phyloP scores from a whole-genome alignment of 2,888 invertebrate genomes.

The Dione vanillae region DNA sequence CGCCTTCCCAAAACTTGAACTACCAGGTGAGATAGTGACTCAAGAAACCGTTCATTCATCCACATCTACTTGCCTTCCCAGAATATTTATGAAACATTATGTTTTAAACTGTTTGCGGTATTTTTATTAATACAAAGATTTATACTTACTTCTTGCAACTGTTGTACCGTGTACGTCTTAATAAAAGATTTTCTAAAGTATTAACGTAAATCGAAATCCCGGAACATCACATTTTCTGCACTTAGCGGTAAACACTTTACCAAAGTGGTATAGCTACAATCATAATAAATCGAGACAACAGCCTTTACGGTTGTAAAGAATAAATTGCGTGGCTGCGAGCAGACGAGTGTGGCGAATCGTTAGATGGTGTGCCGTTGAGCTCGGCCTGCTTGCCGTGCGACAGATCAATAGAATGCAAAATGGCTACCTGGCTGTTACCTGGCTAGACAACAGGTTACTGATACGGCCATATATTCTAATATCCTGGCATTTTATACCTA shows the following conservation, averaged over 20 bases:
- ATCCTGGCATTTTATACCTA: neutral
- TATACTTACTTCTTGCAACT: neutral
- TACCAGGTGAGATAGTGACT: constrained; percentile 37
- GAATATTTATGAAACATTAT: constrained; percentile 17
- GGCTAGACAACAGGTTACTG: constrained; percentile 4
- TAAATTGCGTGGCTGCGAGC: constrained; percentile 29
- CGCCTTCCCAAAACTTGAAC: constrained; percentile 32
- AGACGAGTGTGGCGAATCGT: constrained; percentile 24
- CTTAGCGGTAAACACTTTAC: constrained; percentile 32
- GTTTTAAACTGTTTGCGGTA: neutral
- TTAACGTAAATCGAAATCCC: neutral
- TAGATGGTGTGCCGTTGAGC: constrained; percentile 3
- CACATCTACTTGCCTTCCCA: constrained; percentile 27
- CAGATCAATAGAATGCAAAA: constrained; percentile 13
- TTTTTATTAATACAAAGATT: neutral
- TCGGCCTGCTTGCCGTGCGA: neutral
- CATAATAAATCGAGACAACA: constrained; percentile 30
- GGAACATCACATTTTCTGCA: neutral
- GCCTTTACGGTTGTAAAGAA: constrained; percentile 36
- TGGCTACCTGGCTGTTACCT: constrained; percentile 14
- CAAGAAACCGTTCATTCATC: constrained; percentile 39
- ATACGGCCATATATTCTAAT: neutral
- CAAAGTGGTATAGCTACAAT: constrained; percentile 24
- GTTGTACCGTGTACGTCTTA: neutral
- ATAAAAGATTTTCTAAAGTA: neutral